Evolutionary conservation across 2,888 invertebrate genomes (phyloP).

Genomic region (Athripsodes cinereus): DNA sequence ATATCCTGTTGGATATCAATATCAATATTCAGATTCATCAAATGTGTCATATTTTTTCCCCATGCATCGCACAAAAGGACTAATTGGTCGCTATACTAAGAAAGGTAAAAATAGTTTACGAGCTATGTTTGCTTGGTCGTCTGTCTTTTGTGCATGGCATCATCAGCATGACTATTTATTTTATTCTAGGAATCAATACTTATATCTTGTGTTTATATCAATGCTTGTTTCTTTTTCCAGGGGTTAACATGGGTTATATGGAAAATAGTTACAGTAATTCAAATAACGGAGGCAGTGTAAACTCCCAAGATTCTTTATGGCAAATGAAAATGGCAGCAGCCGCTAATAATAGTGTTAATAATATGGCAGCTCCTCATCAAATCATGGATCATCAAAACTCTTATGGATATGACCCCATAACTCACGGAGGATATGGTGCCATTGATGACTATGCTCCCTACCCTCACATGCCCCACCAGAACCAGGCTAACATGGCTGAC

Average conservation of each 20-base stretch:
- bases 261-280: conserved; percentile 91
- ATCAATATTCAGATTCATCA: conserved; percentile 15
- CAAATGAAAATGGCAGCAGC: conserved; percentile 87
- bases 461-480: conserved; percentile 66
- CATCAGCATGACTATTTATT: conserved; percentile 1
- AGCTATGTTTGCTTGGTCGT: conserved; percentile 29
- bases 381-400: conserved; percentile 62
- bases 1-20: not conserved
- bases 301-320: conserved; percentile 92
- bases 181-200: too few relatives aligned
- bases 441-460: conserved; percentile 82
- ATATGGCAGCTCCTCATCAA: conserved; percentile 46
- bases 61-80: conserved; percentile 28
- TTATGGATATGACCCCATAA: conserved; percentile 71
- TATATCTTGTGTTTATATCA: not conserved
- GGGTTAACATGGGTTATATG: conserved; percentile 84
- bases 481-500: conserved; percentile 58
- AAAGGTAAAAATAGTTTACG: conserved; percentile 23
- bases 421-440: conserved; percentile 77
- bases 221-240: conserved; percentile 32
- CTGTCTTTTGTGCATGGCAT: conserved; percentile 26
- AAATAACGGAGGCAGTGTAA: conserved; percentile 91
- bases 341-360: conserved; percentile 60
- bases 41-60: conserved; percentile 21
- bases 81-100: conserved; percentile 27